phyloP scores from a whole-genome alignment of 2,797 vertebrate species.

The Danio choprae region DNA sequence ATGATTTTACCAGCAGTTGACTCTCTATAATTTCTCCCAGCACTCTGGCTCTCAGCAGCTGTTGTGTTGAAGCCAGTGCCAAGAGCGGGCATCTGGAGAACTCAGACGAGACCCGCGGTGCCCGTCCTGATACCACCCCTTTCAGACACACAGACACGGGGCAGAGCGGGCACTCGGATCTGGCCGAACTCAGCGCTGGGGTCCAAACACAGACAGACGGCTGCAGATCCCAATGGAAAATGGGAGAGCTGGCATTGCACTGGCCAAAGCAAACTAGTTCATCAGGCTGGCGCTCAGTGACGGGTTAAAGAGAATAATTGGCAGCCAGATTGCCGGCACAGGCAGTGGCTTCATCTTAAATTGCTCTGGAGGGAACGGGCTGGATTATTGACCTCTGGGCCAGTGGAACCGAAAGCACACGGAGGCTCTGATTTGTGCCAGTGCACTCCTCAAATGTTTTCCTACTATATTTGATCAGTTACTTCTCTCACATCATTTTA shows the following conservation, averaged over 20 bases:
- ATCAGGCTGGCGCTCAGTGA: constrained; percentile 25
- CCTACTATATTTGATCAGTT: background rate
- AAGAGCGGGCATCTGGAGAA: constrained; percentile 54
- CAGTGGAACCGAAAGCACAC: background rate
- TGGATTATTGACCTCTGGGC: constrained; percentile 1
- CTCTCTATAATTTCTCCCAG: constrained; percentile 30
- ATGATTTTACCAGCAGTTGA: background rate
- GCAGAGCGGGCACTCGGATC: constrained; percentile 26
- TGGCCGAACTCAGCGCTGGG: background rate
- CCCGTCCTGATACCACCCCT: background rate
- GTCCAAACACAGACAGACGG: constrained; percentile 39
- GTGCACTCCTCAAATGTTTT: background rate
- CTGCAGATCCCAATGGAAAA: constrained; percentile 15
- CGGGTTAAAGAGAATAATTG: constrained; percentile 27
- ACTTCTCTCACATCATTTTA: background rate
- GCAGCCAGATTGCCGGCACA: constrained; percentile 13
- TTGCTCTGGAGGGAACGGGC: constrained; percentile 16
- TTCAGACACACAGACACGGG: constrained; percentile 8
- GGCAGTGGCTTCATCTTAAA: background rate
- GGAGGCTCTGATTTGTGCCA: background rate
- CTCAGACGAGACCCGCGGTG: constrained; percentile 11
- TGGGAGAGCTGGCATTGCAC: constrained; percentile 7
- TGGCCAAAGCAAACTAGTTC: constrained; percentile 40
- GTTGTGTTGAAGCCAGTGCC: constrained; percentile 39
- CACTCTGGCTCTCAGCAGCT: constrained; percentile 47